These are phyloP conservation scores for Idaea biselata DNA, from an alignment of 2,888 invertebrate species.

Conservation along the genomic window DNA sequence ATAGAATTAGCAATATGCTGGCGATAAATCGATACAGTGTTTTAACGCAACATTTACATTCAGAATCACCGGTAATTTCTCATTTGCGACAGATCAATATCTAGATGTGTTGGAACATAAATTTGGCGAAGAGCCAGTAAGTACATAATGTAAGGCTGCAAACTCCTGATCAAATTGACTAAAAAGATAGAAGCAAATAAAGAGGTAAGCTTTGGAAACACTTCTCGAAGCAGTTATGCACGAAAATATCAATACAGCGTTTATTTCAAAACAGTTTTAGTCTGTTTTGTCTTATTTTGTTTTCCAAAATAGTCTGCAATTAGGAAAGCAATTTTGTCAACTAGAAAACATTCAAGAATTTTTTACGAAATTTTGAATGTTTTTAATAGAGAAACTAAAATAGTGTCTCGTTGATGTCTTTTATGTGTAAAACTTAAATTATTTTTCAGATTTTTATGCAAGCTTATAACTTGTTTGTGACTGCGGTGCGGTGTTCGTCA, in stretches of 20 bases:
- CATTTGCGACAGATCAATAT: constrained; percentile 33
- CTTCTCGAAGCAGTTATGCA: not conserved
- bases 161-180: not conserved
- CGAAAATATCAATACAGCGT: not conserved
- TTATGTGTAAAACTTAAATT: not conserved
- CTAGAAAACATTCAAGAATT: too few relatives aligned
- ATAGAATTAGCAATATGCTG: not conserved
- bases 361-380: too few relatives aligned
- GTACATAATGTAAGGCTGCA: not conserved
- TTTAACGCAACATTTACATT: constrained; percentile 19
- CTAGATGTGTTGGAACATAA: constrained; percentile 32
- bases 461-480: not conserved
- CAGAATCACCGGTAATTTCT: constrained; percentile 28
- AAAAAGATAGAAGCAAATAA: not conserved
- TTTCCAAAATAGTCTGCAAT: too few relatives aligned
- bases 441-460: too few relatives aligned
- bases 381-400: too few relatives aligned
- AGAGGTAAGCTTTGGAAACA: not conserved
- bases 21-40: constrained; percentile 17
- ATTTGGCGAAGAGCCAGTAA: constrained; percentile 35
- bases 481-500: too few relatives aligned
- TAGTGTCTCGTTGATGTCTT: not conserved
- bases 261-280: not conserved
- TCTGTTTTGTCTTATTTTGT: too few relatives aligned
- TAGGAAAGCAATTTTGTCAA: too few relatives aligned